phyloP scores from a whole-genome alignment of 2,797 vertebrate genomes.

The Geotrypetes seraphini region DNA sequence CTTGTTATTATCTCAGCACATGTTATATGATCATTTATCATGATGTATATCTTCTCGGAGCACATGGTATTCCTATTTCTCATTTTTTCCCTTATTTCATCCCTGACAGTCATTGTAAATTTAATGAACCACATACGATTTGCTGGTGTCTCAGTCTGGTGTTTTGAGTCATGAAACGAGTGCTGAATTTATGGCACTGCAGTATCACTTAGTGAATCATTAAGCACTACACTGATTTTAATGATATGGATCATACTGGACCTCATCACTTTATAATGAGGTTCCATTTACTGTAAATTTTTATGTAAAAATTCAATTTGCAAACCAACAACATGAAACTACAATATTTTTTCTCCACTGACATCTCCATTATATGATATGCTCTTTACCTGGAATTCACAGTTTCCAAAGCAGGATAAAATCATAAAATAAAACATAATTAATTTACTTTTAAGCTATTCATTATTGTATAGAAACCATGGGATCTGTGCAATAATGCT shows the following conservation, averaged over 20 bases:
- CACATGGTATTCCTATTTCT: constrained; percentile 69
- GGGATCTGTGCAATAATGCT: too few species aligned
- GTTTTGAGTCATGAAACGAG: constrained; percentile 69
- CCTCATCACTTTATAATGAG: constrained; percentile 66
- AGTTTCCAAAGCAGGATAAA: too few species aligned
- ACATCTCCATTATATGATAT: constrained; percentile 54
- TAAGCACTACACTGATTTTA: constrained; percentile 71
- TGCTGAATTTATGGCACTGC: constrained; percentile 63
- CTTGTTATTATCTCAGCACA: constrained; percentile 59
- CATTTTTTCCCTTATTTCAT: constrained; percentile 68
- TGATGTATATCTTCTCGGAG: constrained; percentile 71
- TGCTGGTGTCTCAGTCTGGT: constrained; percentile 64
- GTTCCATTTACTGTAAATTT: constrained; percentile 70
- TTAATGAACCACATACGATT: constrained; percentile 75
- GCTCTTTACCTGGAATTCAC: too few species aligned
- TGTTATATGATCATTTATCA: constrained; percentile 65
- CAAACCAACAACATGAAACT: constrained; percentile 67
- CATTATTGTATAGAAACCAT: too few species aligned
- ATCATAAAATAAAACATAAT: too few species aligned
- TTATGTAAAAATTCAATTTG: constrained; percentile 73
- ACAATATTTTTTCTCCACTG: constrained; percentile 59
- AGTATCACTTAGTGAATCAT: constrained; percentile 68
- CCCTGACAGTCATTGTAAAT: constrained; percentile 75
- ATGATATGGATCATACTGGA: constrained; percentile 69
- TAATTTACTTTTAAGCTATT: too few species aligned